Evolutionary conservation across 2,888 invertebrate species (phyloP).

Genomic region (Lypha dubia): DNA sequence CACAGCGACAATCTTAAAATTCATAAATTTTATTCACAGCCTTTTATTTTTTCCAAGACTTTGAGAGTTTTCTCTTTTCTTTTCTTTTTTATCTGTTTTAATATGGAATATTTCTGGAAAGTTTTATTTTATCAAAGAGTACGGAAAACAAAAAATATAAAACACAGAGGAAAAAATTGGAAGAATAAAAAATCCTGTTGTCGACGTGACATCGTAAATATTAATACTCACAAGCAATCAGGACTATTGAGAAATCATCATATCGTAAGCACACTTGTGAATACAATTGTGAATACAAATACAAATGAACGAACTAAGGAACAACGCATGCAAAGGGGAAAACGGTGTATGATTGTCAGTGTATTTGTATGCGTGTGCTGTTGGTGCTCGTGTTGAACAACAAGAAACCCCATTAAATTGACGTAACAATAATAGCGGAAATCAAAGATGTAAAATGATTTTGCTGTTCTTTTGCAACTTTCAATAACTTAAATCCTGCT

Average conservation of each 20-base stretch:
- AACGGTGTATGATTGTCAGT: neutral
- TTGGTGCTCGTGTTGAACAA: constrained; percentile 27
- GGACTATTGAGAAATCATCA: constrained; percentile 62
- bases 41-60: neutral
- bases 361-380: neutral
- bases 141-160: neutral
- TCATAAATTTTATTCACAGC: constrained; percentile 53
- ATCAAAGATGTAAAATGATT: constrained; percentile 64
- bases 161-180: neutral
- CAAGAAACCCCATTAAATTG: constrained; percentile 63
- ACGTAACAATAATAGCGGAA: constrained; percentile 67
- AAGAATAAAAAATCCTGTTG: constrained; percentile 15
- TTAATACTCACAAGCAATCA: constrained; percentile 59
- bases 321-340: too few relatives aligned
- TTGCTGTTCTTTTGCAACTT: constrained; percentile 33
- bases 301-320: too few relatives aligned
- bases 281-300: constrained; percentile 33
- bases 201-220: constrained; percentile 61
- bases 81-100: neutral
- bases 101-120: neutral
- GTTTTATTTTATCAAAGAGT: constrained; percentile 11
- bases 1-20: constrained; percentile 35
- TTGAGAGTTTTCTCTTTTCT: too few relatives aligned
- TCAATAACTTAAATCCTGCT: constrained; percentile 44
- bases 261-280: constrained; percentile 48